These are phyloP conservation scores for Chromoteleia sp. DNA, from an alignment of 2,888 invertebrate genomes.

Conservation along the genomic window DNA sequence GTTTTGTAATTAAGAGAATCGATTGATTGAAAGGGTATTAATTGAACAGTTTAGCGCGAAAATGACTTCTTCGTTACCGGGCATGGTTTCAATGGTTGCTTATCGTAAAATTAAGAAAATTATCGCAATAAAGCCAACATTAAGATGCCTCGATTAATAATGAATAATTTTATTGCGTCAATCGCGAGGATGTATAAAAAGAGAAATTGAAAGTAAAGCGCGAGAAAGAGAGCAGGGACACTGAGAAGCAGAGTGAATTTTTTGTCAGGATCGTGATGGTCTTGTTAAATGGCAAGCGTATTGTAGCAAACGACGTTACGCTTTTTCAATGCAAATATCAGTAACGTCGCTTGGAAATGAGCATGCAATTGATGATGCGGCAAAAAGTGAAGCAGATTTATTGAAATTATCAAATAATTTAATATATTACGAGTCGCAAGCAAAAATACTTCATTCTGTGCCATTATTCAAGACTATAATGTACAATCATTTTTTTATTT, in stretches of 20 bases:
- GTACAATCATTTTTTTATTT: background rate
- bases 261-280: conserved; percentile 21
- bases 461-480: background rate
- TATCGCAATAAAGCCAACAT: background rate
- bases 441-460: conserved; percentile 9
- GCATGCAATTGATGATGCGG: conserved; percentile 40
- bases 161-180: conserved; percentile 25
- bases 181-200: conserved; percentile 21
- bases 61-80: no score
- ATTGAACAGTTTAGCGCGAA: no score
- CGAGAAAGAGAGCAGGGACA: conserved; percentile 37
- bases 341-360: background rate
- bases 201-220: conserved; percentile 41
- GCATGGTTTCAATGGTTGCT: no score
- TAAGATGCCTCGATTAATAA: conserved; percentile 18
- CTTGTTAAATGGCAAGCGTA: conserved; percentile 30
- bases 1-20: background rate
- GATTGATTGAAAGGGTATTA: background rate
- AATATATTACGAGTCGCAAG: background rate
- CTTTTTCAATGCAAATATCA: conserved; percentile 16
- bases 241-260: conserved; percentile 8
- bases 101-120: background rate
- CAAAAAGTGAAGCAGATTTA: conserved; percentile 29
- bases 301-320: conserved; percentile 8
- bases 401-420: conserved; percentile 28